Conservation (phyloP, 2,797 vertebrate species). For the Parotocinclus haroldoi region DNA sequence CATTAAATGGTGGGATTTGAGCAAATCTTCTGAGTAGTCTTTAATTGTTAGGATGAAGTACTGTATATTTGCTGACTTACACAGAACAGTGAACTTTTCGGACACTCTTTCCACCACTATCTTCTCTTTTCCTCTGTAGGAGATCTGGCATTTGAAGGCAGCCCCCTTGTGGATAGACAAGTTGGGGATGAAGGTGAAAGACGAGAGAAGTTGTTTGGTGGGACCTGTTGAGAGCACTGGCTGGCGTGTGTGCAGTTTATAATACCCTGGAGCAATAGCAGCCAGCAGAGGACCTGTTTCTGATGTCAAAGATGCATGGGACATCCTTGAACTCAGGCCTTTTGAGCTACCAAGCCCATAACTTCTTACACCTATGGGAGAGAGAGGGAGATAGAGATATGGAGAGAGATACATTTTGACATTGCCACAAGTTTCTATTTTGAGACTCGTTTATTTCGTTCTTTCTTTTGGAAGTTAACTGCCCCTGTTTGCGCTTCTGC, state of each 20-base stretch:
- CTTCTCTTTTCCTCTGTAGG: conserved; percentile 74
- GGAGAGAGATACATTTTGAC: no score
- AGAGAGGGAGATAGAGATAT: neutral
- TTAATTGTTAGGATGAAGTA: no score
- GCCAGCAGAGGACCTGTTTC: conserved; percentile 69
- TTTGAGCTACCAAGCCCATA: neutral
- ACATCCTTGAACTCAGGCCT: conserved; percentile 54
- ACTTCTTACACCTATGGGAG: conserved; percentile 25
- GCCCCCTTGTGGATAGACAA: conserved; percentile 71
- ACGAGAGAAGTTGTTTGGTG: conserved; percentile 67
- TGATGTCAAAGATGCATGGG: conserved; percentile 60
- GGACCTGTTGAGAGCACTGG: conserved; percentile 56
- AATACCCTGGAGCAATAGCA: conserved; percentile 62
- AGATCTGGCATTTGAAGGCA: conserved; percentile 75
- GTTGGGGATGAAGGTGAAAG: conserved; percentile 72
- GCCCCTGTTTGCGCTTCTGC: no score
- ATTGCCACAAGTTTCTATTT: no score
- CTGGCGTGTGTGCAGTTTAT: conserved; percentile 69
- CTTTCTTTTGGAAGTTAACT: no score
- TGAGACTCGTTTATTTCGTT: no score
- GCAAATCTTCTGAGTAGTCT: no score
- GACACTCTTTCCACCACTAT: conserved; percentile 72
- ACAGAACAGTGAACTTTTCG: conserved; percentile 70
- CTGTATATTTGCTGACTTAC: conserved; percentile 57
- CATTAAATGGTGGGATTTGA: no score